Evolutionary conservation across 2,888 invertebrate species (phyloP), one percentile per base, ranked within the genome.

Genomic region (Yponomeuta evonymella): DNA sequence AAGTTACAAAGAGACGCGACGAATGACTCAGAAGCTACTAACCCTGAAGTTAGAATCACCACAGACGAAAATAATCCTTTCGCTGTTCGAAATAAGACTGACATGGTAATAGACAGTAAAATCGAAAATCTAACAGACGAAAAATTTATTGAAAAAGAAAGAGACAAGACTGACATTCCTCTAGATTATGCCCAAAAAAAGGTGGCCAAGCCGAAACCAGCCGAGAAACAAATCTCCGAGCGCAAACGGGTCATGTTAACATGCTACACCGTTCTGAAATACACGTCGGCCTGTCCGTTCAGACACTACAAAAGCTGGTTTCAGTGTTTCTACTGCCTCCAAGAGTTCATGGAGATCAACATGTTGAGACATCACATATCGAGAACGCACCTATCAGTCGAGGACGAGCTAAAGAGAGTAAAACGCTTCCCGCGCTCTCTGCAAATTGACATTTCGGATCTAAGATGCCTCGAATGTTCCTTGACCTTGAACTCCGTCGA

Each of bases 221-320:
- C 71, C 43, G 73, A 72, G 4, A 89, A 87, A 77, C 81, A 81
- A 73, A 75, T 89, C 23, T 90, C 90, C 0, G 88, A 89, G 74
- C 77, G 89, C 0, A 86, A 83, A 75, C 81, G 86, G 0, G 77
- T 88, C 4, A 86, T 82, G 69, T 30, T 84, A 2, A 90, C 90
- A 0, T 89, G 88, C 70, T 79, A 80, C 10, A 82, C 78, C 1
- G 80, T 90, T 2, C 79, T 90, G 0, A 12, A 48, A 71, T 78
- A 87, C 70, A 90, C 89, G 2, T 89, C 89, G 0, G 90, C 90
- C 0, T 90, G 90, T 66, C 89, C 89, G 0, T 90, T 90, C 75
- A 79, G 90, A 30, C 90, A 90, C 73, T 85, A 85, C 76, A 87
- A 85, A 63, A 90, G 90, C 75, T 90, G 90, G 90, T 90, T 90